Evolutionary conservation across 2,888 invertebrate species (phyloP).

Genomic region (Ichneumoninae sp.): DNA sequence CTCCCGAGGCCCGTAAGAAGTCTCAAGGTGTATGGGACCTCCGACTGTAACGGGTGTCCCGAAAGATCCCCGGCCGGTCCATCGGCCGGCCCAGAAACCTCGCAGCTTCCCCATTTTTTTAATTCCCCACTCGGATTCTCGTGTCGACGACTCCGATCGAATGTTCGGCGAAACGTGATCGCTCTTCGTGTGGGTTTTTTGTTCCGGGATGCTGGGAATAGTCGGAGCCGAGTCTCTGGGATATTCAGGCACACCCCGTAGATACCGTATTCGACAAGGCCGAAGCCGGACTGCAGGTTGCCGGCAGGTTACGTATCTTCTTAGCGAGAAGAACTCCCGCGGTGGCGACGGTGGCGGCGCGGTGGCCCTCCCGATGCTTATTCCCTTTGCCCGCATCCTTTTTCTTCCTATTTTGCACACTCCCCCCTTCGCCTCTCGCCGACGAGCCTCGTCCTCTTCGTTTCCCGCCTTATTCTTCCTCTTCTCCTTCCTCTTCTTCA

Average conservation of each 20-base stretch:
- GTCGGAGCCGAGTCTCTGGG: background rate
- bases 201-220: background rate
- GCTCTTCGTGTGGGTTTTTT: background rate
- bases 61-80: background rate
- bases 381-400: conserved; percentile 64
- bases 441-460: conserved; percentile 24
- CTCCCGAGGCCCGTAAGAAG: conserved; percentile 68
- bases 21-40: conserved; percentile 66
- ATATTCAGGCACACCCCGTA: conserved; percentile 62
- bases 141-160: background rate
- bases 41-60: conserved; percentile 64
- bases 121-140: background rate
- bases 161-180: background rate
- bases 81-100: background rate
- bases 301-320: conserved; percentile 68
- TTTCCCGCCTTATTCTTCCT: conserved; percentile 20
- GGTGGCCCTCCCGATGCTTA: conserved; percentile 65
- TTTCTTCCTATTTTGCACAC: conserved; percentile 48
- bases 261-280: conserved; percentile 65
- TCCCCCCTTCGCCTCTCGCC: conserved; percentile 46
- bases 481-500: background rate
- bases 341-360: conserved; percentile 66
- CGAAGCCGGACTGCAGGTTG: conserved; percentile 70
- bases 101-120: background rate
- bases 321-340: conserved; percentile 69